Conservation (phyloP, 1,140 invertebrate species). For the Octopus sinensis region DNA sequence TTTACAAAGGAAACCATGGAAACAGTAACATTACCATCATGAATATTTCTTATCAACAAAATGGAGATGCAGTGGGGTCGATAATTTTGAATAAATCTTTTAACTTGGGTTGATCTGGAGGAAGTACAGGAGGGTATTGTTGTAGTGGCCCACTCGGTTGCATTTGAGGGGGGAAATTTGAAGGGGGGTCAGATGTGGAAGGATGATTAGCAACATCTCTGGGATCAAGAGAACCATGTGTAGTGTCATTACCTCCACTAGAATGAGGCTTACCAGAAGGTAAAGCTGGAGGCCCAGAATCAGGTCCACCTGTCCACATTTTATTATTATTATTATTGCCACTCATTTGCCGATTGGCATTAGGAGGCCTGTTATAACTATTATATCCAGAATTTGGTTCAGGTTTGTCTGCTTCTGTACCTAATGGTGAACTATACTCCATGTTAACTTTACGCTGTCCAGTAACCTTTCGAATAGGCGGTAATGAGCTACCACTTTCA, state of each 20-base stretch:
- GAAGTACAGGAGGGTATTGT: constrained; percentile 24
- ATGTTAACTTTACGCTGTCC: constrained; percentile 43
- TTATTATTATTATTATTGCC: not conserved
- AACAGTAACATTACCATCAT: not conserved
- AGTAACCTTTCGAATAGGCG: constrained; percentile 27
- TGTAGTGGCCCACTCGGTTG: constrained; percentile 20
- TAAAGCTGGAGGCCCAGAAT: constrained; percentile 25
- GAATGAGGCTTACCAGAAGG: constrained; percentile 20
- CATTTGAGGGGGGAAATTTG: constrained; percentile 32
- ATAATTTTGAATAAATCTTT: constrained; percentile 55
- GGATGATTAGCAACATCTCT: constrained; percentile 10
- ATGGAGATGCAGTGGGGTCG: constrained; percentile 56
- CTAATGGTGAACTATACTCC: constrained; percentile 51
- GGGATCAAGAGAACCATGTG: not conserved
- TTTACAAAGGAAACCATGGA: not conserved
- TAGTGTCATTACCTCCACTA: constrained; percentile 5
- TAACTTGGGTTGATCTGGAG: constrained; percentile 35
- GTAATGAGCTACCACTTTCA: constrained; percentile 19
- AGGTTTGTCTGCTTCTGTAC: constrained; percentile 30
- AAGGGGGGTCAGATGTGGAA: constrained; percentile 18
- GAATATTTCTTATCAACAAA: constrained; percentile 43
- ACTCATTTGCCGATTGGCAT: constrained; percentile 1
- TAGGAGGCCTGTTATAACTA: constrained; percentile 42
- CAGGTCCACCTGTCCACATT: constrained; percentile 18
- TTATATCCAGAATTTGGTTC: constrained; percentile 35